Conservation (phyloP, 2,113 vertebrate species). For the Psophia crepitans region DNA sequence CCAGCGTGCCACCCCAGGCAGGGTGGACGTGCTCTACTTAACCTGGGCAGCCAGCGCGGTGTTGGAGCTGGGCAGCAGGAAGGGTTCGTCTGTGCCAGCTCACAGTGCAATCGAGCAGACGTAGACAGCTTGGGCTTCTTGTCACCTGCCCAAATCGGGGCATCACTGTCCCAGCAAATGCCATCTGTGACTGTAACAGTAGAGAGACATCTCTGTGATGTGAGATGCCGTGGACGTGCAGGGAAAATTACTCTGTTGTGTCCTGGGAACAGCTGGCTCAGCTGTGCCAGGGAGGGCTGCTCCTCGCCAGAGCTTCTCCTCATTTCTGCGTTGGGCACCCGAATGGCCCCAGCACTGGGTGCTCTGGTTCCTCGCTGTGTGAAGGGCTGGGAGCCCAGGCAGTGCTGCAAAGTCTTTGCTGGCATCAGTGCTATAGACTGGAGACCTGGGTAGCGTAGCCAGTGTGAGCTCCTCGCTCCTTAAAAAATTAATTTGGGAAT, state of each 20-base stretch:
- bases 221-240: neutral
- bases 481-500: neutral
- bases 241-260: neutral
- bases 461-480: neutral
- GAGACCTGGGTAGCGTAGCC: neutral
- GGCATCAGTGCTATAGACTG: rapidly evolving
- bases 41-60: neutral
- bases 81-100: neutral
- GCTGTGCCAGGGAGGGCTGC: neutral
- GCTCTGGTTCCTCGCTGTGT: neutral
- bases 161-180: neutral
- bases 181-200: neutral
- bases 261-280: rapidly evolving
- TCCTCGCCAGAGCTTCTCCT: neutral
- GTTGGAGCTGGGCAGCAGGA: neutral
- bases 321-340: rapidly evolving
- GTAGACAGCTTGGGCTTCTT: neutral
- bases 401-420: neutral
- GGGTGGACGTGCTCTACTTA: neutral
- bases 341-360: neutral
- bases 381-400: neutral
- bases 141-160: neutral
- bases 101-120: neutral
- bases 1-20: rapidly evolving
- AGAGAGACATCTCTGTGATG: rapidly evolving